Evolutionary conservation across 2,888 invertebrate genomes (phyloP), one percentile per base, ranked within the genome.

Genomic region (Automeris io): DNA sequence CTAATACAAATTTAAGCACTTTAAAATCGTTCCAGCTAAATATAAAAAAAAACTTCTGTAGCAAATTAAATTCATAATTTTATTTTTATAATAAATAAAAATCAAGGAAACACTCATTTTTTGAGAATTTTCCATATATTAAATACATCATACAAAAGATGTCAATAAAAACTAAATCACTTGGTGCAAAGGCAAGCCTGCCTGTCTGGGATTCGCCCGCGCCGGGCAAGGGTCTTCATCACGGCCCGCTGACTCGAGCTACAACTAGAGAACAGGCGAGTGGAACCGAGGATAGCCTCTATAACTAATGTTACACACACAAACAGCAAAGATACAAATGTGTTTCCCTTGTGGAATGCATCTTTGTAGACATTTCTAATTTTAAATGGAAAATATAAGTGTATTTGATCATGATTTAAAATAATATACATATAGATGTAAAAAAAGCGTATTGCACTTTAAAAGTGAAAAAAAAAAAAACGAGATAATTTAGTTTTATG

Each of bases 131-230:
- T 64, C 80, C 61, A 63, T 81, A 77, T 79, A 81, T 77, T 81
- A 83, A 85, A 86, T 85, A 86, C 83, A 85, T 82, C 83, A 81
- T 86, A 86, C 85, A 86, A 85, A 85, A 85, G 85, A 85, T 83
- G 83, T 80, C 73, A 71, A 78, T 85, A 85, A 77, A 77, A 85
- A 86, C 85, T 85, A 85, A 87, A 85, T 86, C 86, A 87, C 87
- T 86, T 86, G 83, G 85, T 86, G 87, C 85, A 80, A 85, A 82
- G 86, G 86, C 85, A 85, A 86, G 85, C 82, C 83, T 78, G 76
- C 75, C 78, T 81, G 77, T 78, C 66, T 56, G 68, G 64, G 70
- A 69, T 63, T 57, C 55, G 66, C 61, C 61, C 63, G 61, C 55
- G 39, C 42, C 35, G 35, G 41, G 39, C 44, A 40, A 54, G 46